Evolutionary conservation across 2,113 vertebrate genomes (phyloP), one percentile per base, ranked within the genome.

Genomic region (Hiodon tergisus): DNA sequence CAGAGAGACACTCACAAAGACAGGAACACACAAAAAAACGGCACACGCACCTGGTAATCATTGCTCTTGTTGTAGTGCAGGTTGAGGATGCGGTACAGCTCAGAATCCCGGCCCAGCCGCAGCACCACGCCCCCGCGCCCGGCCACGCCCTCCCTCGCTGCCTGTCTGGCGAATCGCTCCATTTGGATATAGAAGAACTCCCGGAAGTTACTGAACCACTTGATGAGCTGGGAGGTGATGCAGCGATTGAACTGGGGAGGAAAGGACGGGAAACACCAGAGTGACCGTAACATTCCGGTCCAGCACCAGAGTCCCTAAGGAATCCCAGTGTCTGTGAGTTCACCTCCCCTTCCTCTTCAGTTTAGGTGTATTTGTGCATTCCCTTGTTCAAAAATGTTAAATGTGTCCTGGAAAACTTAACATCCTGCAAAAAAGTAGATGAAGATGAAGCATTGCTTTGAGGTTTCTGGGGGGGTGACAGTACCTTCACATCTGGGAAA

Each of bases 401-500:
- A 58, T 3, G 80, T 79, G 76, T 52, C 4, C 13, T 13, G 13
- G 55, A 65, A 5, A 63, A 61, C 59, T 59, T 2, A 31, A n/a
- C 47, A 55, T 31, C 31, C 31, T 31, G 31, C 1, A 31, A 31
- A 31, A 31, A 31, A 31, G 31, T 31, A 31, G 31, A 31, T 31
- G 31, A 31, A 31, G 31, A 31, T 31, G 31, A 31, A 31, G 31
- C 31, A 31, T 31, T 31, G 31, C 31, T 31, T 31, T 31, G 54
- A 57, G 54, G 54, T 10, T 10, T 10, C 54, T 65, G 31, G 51
- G 51, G 3, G 66, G 47, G 4, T 57, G 62, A 67, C 61, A 91
- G 88, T 91, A 99, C 97, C 96, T 99, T 99, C 77, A 99, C 97
- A 5, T 99, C 97, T 50, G 97, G 96, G 89, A 99, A 99, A 91